Percentiles rank a stretch among this genome's conserved stretches.
These are phyloP conservation scores for Pipistrellus pygmaeus DNA, from an alignment of 2,797 vertebrate species.

Conservation along the genomic window DNA sequence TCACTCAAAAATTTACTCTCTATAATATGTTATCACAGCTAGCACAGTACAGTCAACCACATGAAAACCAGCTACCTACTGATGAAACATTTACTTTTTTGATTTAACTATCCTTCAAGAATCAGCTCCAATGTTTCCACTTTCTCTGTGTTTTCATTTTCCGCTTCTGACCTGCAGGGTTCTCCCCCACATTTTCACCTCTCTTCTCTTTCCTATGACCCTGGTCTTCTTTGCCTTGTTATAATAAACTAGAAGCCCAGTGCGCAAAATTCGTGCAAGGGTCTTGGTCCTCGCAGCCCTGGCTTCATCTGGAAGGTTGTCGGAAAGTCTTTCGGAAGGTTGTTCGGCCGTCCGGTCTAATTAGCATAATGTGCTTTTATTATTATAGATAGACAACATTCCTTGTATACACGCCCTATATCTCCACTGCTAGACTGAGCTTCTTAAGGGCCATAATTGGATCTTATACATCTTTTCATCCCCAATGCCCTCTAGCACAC, in stretches of 20 bases:
- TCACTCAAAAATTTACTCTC: slow-evolving; percentile 28
- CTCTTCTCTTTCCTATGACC: background rate
- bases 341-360: no score
- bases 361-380: no score
- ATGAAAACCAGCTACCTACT: slow-evolving; percentile 25
- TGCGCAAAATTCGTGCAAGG: no score
- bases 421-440: background rate
- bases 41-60: background rate
- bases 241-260: background rate
- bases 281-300: no score
- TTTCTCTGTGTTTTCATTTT: slow-evolving; percentile 30
- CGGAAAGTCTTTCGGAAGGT: no score
- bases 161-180: background rate
- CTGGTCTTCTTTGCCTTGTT: slow-evolving; percentile 13
- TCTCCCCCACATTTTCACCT: background rate
- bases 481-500: background rate
- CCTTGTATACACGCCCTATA: background rate
- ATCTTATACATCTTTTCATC: background rate
- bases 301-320: no score
- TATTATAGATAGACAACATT: background rate
- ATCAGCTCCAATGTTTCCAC: slow-evolving; percentile 12
- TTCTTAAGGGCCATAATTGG: background rate
- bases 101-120: slow-evolving; percentile 18
- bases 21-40: background rate
- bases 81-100: slow-evolving; percentile 58